Percentiles rank a stretch among this genome's conserved stretches.
These are phyloP conservation scores for Sminthurides bifidus DNA, from an alignment of 1,140 invertebrate species.

Conservation along the genomic window DNA sequence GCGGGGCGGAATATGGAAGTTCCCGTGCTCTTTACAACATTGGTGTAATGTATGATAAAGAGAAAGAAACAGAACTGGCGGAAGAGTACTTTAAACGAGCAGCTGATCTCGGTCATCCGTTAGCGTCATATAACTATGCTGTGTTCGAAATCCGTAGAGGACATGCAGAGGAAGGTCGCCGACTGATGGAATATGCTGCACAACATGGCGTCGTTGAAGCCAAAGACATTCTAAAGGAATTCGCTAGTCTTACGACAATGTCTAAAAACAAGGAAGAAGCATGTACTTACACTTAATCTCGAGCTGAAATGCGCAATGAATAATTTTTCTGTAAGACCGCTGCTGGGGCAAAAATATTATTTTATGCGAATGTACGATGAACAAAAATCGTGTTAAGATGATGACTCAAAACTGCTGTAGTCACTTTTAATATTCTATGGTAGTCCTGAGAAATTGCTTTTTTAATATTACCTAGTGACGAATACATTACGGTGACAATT, in stretches of 20 bases:
- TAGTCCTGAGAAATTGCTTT: too few species aligned
- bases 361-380: too few species aligned
- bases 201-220: conserved; percentile 26
- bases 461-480: too few species aligned
- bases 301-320: too few species aligned
- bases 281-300: too few species aligned
- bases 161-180: conserved; percentile 11
- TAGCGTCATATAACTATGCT: conserved; percentile 25
- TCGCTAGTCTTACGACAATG: neutral
- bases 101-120: conserved; percentile 23
- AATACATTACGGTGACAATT: too few species aligned
- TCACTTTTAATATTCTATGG: too few species aligned
- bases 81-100: conserved; percentile 21
- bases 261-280: too few species aligned
- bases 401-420: too few species aligned
- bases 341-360: too few species aligned
- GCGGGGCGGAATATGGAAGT: conserved; percentile 25
- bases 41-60: conserved; percentile 26
- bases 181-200: conserved; percentile 19
- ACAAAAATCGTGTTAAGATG: too few species aligned
- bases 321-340: too few species aligned
- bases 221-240: conserved; percentile 6
- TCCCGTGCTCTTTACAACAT: conserved; percentile 28
- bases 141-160: conserved; percentile 16
- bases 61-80: conserved; percentile 16